Conservation (phyloP, 2,888 invertebrate species). For the Drosophila monieri region DNA sequence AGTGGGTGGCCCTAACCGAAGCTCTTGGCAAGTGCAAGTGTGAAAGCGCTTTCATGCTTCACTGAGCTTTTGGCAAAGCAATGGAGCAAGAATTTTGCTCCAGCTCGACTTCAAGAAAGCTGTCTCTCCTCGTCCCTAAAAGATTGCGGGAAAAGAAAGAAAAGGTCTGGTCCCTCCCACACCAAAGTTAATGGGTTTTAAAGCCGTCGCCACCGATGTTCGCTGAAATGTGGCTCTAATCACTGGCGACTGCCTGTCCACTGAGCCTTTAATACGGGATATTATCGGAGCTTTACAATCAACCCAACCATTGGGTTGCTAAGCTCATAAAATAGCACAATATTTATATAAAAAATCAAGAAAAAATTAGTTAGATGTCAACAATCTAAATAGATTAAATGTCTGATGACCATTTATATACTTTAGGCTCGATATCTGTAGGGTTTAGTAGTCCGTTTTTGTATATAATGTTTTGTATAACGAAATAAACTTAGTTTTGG, state of each 20-base stretch:
- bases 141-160: conserved; percentile 3
- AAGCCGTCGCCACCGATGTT: conserved; percentile 22
- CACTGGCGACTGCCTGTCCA: neutral
- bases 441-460: too few species aligned
- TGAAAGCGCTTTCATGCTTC: conserved; percentile 72
- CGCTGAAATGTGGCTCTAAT: conserved; percentile 18
- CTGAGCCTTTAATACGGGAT: neutral
- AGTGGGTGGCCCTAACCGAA: conserved; percentile 1
- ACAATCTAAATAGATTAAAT: too few species aligned
- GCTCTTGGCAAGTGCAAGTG: conserved; percentile 56
- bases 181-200: conserved; percentile 14
- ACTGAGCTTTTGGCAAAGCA: conserved; percentile 59
- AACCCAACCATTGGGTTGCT: neutral
- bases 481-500: too few species aligned
- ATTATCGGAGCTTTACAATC: neutral
- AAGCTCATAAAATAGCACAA: too few species aligned
- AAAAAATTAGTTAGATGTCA: too few species aligned
- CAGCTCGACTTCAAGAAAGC: conserved; percentile 16
- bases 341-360: too few species aligned
- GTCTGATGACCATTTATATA: too few species aligned
- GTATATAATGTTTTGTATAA: too few species aligned
- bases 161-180: neutral
- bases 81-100: conserved; percentile 58
- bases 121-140: neutral
- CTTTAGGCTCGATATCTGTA: too few species aligned